Evolutionary conservation across 2,797 vertebrate species (phyloP), one percentile per base, ranked within the genome.

Genomic region (Peromyscus eremicus): DNA sequence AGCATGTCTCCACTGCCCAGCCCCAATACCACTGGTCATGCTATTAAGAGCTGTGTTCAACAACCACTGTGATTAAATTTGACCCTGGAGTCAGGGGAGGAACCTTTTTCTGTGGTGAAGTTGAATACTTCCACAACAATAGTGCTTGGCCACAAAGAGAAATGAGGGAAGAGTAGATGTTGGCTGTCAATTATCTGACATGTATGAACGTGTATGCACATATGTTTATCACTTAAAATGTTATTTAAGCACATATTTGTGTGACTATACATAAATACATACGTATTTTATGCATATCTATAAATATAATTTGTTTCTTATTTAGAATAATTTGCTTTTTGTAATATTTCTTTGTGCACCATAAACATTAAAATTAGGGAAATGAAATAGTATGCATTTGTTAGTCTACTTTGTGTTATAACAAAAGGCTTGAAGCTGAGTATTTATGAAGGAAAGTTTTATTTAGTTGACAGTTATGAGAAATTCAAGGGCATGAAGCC

Each of bases 291-390:
- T 70, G n/a, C 4, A 34, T 13, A 27, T 76, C 19, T 5, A 43
- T 60, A 70, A 62, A 91, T 43, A n/a, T 79, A 27, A 76, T 40
- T 92, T 80, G 29, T 77, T 10, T 93, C 85, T 87, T 95, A 8
- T 88, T 92, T 92, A 89, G 70, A 9, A 34, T 90, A 75, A 89
- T 70, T 57, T 94, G 52, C 37, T 9, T 71, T 46, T 90, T 92
- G 8, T 90, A 29, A 40, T 92, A 91, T 71, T 32, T 86, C 12
- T 81, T 60, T 85, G 60, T 91, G 17, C 3, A 95, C 64, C 40
- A 46, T 80, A 82, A 68, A 23, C 4, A 68, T 91, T 76, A 86
- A 82, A 88, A 62, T 95, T 40, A 9, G 81, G 34, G 83, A 94
- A 86, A 79, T 83, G 83, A 94, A 86, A 83, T 83, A 79, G 32